A percentile compares a stretch with the other conserved stretches of the same genome.
Conservation (phyloP, 1,140 invertebrate genomes). For the Drosophila sucinea region DNA sequence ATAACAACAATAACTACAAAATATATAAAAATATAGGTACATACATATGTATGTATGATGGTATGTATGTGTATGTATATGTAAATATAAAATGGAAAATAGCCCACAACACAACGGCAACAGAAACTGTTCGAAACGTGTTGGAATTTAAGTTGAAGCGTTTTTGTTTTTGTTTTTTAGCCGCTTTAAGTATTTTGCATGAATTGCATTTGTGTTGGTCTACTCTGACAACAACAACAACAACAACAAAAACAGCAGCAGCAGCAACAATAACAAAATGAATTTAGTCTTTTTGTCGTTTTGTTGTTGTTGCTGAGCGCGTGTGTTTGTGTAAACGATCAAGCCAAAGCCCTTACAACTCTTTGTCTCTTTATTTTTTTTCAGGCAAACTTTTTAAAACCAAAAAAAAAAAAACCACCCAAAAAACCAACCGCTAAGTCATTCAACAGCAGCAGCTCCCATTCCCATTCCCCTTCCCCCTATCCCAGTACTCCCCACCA, state of each 20-base stretch:
- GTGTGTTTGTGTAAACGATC: background rate
- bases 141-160: conserved; percentile 67
- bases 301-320: conserved; percentile 7
- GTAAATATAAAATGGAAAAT: conserved; percentile 50
- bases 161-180: conserved; percentile 10
- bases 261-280: background rate
- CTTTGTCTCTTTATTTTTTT: conserved; percentile 2
- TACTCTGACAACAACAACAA: conserved; percentile 20
- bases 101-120: conserved; percentile 31
- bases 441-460: background rate
- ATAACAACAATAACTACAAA: conserved; percentile 7
- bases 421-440: background rate
- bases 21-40: background rate
- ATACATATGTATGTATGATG: background rate
- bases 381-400: conserved; percentile 1
- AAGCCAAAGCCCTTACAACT: conserved; percentile 5
- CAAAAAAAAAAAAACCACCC: background rate
- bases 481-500: background rate
- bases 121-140: conserved; percentile 63
- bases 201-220: conserved; percentile 63
- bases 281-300: conserved; percentile 18
- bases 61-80: conserved; percentile 34
- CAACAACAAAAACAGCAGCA: background rate
- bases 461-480: background rate
- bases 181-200: conserved; percentile 68